Evolutionary conservation across 2,113 vertebrate genomes (phyloP), one percentile per base, ranked within the genome.

Genomic region (Sturnus vulgaris): DNA sequence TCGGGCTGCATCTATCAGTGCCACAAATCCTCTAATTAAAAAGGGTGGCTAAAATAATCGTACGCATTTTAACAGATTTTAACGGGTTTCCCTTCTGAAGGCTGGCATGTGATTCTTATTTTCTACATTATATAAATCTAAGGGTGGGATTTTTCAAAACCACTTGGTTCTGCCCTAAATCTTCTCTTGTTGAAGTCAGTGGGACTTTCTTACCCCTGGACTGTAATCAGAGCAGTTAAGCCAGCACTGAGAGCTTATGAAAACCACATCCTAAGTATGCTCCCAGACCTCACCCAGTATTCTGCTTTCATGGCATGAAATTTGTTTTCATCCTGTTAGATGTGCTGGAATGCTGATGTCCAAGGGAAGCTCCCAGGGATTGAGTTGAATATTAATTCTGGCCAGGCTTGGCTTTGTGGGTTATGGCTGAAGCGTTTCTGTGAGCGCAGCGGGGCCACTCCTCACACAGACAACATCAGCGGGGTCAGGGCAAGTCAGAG

Each of bases 211-310:
- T 96, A 82, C 56, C 53, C 82, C 78, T 10, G 4, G 8, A 40
- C 82, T 94, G 93, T 83, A 96, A 94, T 61, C 19, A 5, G 80
- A 95, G 93, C 92, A 92, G 90, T 93, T 93, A 95, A 95, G 82
- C 92, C 93, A 93, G 86, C 5, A 0, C 68, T 64, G 69, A 93
- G 80, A 82, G 65, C 33, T 96, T 94, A 81, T 72, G 77, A 86
- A 96, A 96, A 96, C 95, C 96, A 95, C 92, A 95, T 95, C 92
- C 90, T 94, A 95, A 65, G 63, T 86, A 50, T 86, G 94, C 86
- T 96, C 76, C 92, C 90, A 95, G 92, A 95, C 88, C 96, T 96
- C 92, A 93, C 85, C 88, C 95, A 89, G 88, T 82, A 94, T 95
- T 96, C 83, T 96, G 53, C 92, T 96, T 95, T 96, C 92, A 95